Evolutionary conservation across 2,888 invertebrate genomes (phyloP).

Genomic region (Drosophila borealis): DNA sequence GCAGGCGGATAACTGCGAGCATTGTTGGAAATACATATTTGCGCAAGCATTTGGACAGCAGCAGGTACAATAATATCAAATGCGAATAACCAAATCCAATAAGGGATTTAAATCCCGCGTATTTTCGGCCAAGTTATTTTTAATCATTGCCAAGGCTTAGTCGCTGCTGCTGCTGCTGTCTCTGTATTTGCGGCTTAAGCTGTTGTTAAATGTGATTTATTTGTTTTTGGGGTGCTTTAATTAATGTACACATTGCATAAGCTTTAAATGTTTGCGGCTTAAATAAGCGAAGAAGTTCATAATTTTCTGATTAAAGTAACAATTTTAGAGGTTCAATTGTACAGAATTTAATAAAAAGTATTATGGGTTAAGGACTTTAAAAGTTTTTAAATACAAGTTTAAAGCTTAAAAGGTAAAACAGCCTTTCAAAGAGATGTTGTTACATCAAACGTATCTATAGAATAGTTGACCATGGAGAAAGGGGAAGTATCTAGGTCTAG

Average conservation of each 20-base stretch:
- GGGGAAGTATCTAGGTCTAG: neutral
- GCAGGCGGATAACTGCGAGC: neutral
- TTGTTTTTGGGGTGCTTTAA: slow-evolving; percentile 20
- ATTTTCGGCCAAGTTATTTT: slow-evolving; percentile 40
- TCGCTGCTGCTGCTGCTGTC: neutral
- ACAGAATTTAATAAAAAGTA: too few species aligned
- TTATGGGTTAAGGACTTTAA: too few species aligned
- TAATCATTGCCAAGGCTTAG: slow-evolving; percentile 35
- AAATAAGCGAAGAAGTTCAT: neutral
- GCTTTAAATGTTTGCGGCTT: slow-evolving; percentile 20
- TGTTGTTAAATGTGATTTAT: slow-evolving; percentile 21
- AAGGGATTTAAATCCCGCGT: slow-evolving; percentile 34
- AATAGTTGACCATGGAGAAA: too few species aligned
- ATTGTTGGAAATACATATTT: slow-evolving; percentile 1
- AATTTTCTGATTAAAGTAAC: too few species aligned
- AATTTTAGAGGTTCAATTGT: too few species aligned
- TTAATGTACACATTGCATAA: slow-evolving; percentile 12
- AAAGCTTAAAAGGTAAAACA: neutral
- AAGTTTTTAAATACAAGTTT: too few species aligned
- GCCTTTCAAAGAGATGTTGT: too few species aligned
- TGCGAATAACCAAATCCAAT: slow-evolving; percentile 1
- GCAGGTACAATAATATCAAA: slow-evolving; percentile 8
- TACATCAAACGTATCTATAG: too few species aligned
- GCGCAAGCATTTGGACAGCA: slow-evolving; percentile 1
- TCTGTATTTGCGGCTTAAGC: slow-evolving; percentile 2